Percentiles rank a stretch among this genome's conserved stretches.
phyloP scores from a whole-genome alignment of 2,888 invertebrate genomes.

The Patella caerulea region DNA sequence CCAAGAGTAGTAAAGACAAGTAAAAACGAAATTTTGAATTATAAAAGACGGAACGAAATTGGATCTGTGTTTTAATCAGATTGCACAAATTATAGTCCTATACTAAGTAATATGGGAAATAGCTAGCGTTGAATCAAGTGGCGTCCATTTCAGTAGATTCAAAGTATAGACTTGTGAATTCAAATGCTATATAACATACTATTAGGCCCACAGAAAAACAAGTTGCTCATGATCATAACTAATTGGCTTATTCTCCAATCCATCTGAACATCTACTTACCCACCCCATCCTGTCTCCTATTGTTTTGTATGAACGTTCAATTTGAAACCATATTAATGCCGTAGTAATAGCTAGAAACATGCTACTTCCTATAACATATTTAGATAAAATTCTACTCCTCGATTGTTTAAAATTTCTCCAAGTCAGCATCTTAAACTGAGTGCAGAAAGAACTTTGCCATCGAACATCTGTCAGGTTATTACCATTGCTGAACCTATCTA shows the following conservation, averaged over 20 bases:
- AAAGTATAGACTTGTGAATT: too few species aligned
- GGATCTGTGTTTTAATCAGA: too few species aligned
- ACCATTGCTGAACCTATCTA: too few species aligned
- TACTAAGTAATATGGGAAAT: too few species aligned
- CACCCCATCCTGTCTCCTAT: slow-evolving; percentile 85
- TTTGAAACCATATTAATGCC: slow-evolving; percentile 84
- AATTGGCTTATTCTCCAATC: neutral
- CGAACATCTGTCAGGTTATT: slow-evolving; percentile 45
- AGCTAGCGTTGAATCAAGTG: too few species aligned
- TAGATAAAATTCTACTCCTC: slow-evolving; percentile 82
- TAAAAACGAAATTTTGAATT: too few species aligned
- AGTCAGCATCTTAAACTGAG: slow-evolving; percentile 81
- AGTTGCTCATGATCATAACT: neutral
- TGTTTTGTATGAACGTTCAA: slow-evolving; percentile 81
- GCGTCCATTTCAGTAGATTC: too few species aligned
- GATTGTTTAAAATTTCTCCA: slow-evolving; percentile 78
- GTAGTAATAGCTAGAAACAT: slow-evolving; percentile 74
- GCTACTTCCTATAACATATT: slow-evolving; percentile 84
- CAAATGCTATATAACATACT: neutral
- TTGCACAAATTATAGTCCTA: too few species aligned
- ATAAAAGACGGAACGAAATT: too few species aligned
- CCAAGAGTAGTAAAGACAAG: too few species aligned
- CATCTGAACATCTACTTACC: slow-evolving; percentile 50
- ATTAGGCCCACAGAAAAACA: neutral
- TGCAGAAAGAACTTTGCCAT: slow-evolving; percentile 85